Percentiles rank a stretch among this genome's conserved stretches.
Conservation (phyloP, 2,797 vertebrate species). For the Gallirallus australis region DNA sequence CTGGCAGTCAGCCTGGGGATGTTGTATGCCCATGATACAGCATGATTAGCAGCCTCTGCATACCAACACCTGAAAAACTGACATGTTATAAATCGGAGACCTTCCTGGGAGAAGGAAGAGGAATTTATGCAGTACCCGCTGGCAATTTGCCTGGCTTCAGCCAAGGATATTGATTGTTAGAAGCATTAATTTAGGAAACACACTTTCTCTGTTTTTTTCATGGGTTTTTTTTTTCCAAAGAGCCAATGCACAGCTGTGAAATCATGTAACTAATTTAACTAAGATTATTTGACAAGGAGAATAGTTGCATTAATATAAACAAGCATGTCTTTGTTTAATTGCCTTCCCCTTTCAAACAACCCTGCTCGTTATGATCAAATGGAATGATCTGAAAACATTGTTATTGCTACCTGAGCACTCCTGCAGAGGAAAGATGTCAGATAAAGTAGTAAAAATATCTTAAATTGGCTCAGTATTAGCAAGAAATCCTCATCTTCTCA, state of each 20-base stretch:
- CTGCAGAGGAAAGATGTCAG: neutral
- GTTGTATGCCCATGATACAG: neutral
- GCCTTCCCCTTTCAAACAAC: neutral
- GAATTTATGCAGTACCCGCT: neutral
- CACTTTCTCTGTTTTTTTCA: neutral
- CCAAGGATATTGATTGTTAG: neutral
- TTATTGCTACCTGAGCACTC: neutral
- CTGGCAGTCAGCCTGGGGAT: neutral
- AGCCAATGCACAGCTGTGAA: neutral
- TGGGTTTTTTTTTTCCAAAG: neutral
- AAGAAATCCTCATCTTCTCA: neutral
- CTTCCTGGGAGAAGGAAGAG: neutral
- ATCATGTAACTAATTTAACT: neutral
- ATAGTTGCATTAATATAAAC: neutral
- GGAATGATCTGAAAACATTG: neutral
- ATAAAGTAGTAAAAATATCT: neutral
- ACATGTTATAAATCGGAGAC: neutral
- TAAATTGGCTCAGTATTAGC: neutral
- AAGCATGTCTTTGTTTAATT: neutral
- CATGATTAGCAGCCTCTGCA: neutral
- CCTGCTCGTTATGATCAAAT: neutral
- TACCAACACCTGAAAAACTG: neutral
- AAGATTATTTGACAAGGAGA: constrained; percentile 6
- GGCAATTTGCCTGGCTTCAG: neutral
- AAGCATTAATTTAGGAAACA: neutral